Percentiles rank a stretch among this genome's conserved stretches.
Evolutionary conservation across 2,888 invertebrate species (phyloP).

Genomic region (Apotomis betuletana): DNA sequence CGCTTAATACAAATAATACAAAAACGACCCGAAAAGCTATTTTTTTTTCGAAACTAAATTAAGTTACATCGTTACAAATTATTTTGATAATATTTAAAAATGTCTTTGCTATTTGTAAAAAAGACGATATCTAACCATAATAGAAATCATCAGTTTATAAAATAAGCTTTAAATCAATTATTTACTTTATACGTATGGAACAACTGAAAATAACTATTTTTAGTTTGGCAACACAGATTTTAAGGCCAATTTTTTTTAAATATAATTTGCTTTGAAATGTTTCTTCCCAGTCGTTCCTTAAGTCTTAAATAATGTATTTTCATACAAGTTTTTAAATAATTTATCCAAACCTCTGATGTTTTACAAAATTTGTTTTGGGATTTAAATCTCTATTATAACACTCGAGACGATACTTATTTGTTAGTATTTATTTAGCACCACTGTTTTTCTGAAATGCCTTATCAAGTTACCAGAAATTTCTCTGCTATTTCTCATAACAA

Average conservation of each 20-base stretch:
- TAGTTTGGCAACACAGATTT: not conserved
- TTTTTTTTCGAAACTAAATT: constrained; percentile 37
- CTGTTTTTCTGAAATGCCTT: not conserved
- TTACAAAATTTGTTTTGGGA: constrained; percentile 23
- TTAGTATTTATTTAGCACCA: constrained; percentile 1
- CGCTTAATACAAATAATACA: constrained; percentile 17
- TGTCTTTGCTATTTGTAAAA: constrained; percentile 41
- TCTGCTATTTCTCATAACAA: too few relatives aligned
- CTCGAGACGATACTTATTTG: constrained; percentile 12
- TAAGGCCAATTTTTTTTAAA: constrained; percentile 13
- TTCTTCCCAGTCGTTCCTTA: constrained; percentile 23
- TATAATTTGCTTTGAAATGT: constrained; percentile 6
- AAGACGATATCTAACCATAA: constrained; percentile 33
- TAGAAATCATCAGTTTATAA: constrained; percentile 7
- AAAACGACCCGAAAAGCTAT: constrained; percentile 36
- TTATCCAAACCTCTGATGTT: constrained; percentile 32
- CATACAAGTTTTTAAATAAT: constrained; percentile 30
- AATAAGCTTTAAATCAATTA: constrained; percentile 19
- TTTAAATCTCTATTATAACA: constrained; percentile 34
- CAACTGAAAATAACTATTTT: constrained; percentile 24
- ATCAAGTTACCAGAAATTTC: not conserved
- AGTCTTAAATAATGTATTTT: constrained; percentile 26
- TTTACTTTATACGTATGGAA: constrained; percentile 11
- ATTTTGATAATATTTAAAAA: constrained; percentile 28
- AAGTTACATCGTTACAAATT: constrained; percentile 32